A percentile compares a stretch with the other conserved stretches of the same genome.
Evolutionary conservation across 2,113 vertebrate genomes (phyloP).

Genomic region (Etheostoma spectabile): DNA sequence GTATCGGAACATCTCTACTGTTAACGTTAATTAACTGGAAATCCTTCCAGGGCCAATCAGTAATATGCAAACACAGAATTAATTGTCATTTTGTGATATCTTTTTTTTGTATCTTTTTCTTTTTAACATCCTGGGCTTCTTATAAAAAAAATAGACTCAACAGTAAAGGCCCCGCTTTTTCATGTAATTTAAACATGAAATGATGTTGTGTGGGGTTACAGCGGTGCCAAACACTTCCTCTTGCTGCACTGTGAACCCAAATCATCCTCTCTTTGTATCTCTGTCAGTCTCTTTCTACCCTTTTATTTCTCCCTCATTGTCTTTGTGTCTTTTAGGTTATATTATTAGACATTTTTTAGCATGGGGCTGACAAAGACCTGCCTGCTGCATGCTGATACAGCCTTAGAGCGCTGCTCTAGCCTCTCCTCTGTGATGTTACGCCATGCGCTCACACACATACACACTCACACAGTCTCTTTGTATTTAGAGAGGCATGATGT

Average conservation of each 20-base stretch:
- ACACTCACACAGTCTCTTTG: conserved; percentile 22
- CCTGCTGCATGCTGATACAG: conserved; percentile 72
- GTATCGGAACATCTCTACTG: neutral
- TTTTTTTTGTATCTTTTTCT: neutral
- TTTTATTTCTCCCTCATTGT: conserved; percentile 46
- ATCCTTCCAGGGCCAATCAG: neutral
- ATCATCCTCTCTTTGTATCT: conserved; percentile 14
- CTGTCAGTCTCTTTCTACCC: conserved; percentile 12
- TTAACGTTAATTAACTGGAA: conserved; percentile 50
- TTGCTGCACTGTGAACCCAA: neutral
- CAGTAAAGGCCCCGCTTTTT: conserved; percentile 5
- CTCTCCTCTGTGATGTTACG: conserved; percentile 48
- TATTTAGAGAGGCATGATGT: conserved; percentile 20
- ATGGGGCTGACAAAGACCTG: conserved; percentile 58
- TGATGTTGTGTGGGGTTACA: neutral
- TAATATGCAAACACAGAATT: conserved; percentile 11
- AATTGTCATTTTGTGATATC: neutral
- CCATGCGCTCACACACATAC: conserved; percentile 40
- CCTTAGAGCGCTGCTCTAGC: conserved; percentile 44
- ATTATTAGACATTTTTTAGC: conserved; percentile 67
- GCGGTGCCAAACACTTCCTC: conserved; percentile 19
- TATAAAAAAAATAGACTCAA: neutral
- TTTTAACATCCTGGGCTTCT: neutral
- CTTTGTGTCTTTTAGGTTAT: conserved; percentile 53
- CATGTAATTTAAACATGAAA: neutral